Percentiles rank a stretch among this genome's conserved stretches.
Conservation (phyloP, 37 sponge, comb jelly and placozoan species). For the Agelas oroides region DNA sequence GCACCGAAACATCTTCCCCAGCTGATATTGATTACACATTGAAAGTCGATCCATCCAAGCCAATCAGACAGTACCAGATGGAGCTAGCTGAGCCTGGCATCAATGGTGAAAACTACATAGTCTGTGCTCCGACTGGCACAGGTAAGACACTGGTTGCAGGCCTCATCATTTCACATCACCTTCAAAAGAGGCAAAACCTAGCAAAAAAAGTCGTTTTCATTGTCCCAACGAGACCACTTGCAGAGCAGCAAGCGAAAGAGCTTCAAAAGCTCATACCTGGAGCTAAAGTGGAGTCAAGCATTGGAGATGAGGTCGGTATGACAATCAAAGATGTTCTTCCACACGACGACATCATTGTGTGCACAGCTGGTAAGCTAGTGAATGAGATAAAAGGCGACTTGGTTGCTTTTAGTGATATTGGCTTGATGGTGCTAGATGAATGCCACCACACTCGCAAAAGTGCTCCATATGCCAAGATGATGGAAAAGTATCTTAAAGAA, state of each 20-base stretch:
- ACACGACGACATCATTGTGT: slow-evolving; percentile 53
- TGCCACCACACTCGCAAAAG: slow-evolving; percentile 81
- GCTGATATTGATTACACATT: not conserved
- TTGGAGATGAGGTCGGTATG: slow-evolving; percentile 8
- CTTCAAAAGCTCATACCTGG: slow-evolving; percentile 14
- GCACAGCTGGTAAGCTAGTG: slow-evolving; percentile 67
- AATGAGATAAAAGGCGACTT: slow-evolving; percentile 8
- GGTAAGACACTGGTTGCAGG: slow-evolving; percentile 72
- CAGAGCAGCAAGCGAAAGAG: slow-evolving; percentile 53
- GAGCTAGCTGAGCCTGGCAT: slow-evolving; percentile 70
- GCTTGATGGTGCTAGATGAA: slow-evolving; percentile 86
- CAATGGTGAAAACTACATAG: slow-evolving; percentile 62
- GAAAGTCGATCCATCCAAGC: not conserved
- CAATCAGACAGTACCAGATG: slow-evolving; percentile 43
- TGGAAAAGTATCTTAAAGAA: slow-evolving; percentile 41
- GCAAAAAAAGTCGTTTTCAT: slow-evolving; percentile 58
- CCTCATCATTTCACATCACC: slow-evolving; percentile 56
- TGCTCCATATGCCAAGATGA: slow-evolving; percentile 58
- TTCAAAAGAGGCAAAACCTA: slow-evolving; percentile 14
- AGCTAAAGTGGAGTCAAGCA: slow-evolving; percentile 18
- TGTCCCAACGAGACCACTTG: slow-evolving; percentile 49
- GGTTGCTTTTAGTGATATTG: slow-evolving; percentile 28
- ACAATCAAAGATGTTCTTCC: not conserved
- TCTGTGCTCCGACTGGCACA: slow-evolving; percentile 69
- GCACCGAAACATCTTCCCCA: too few species aligned